Evolutionary conservation across 1,140 invertebrate genomes (phyloP), one percentile per base, ranked within the genome.

Genomic region (Drosophila truncata): DNA sequence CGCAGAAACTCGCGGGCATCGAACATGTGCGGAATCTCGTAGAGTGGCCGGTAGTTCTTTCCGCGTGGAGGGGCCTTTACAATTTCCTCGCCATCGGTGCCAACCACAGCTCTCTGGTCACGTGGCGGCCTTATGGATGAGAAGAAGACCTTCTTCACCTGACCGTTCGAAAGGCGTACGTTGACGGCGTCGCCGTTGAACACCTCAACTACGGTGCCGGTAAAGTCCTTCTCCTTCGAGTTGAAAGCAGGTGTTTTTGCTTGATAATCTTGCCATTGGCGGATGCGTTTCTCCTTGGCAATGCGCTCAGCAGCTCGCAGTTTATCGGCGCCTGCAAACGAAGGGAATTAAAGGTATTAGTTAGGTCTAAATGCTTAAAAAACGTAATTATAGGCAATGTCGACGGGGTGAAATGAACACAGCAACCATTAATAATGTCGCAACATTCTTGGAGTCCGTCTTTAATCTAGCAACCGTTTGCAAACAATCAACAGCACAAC

Each of bases 11-110:
- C 99, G 69, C 99, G 95, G 1, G 98, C 98, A 93, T 99, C 99
- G 93, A 97, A 99, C 97, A 99, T 98, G 95, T 97, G 99, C 8
- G 99, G 99, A 85, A 99, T 97, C 86, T 99, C 99, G 92, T 99
- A 99, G 0, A 99, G 94, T 2, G 98, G 97, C 69, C 97, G 94
- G 87, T 96, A 96, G 92, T 94, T 95, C 70, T 94, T 95, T 69
- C 95, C 91, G 75, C 95, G 94, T 33, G 94, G 93, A 8, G 94
- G 93, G 33, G 94, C 93, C 87, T 96, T 96, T 1, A 94, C 94
- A 59, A 94, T 95, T 35, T 93, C 92, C 62, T 94, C 95, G n/a
- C 93, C 92, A 52, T 92, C 91, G 27, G 78, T 86, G 29, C 85
- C 91, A 20, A 91, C 83, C 9, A 85, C 82, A 8, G 91, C 49